Evolutionary conservation across 2,797 vertebrate species (phyloP).

Genomic region (Gymnocypris eckloni): DNA sequence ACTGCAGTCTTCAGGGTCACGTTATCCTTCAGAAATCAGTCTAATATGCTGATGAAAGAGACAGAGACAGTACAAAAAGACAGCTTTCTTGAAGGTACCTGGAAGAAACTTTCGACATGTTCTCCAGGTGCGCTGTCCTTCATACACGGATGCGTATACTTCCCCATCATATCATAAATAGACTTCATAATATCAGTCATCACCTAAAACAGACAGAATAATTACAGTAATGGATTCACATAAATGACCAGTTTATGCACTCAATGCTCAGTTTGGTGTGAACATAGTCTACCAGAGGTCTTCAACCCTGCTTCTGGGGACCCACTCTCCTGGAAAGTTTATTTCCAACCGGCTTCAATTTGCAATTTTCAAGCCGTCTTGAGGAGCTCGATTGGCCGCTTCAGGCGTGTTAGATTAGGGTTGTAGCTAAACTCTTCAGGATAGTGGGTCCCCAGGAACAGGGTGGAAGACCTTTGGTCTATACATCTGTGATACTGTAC

Average conservation of each 20-base stretch:
- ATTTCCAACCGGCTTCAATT: no score
- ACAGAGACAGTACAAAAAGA: not conserved
- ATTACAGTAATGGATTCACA: not conserved
- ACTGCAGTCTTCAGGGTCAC: not conserved
- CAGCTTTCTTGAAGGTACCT: constrained; percentile 74
- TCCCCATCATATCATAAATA: constrained; percentile 99
- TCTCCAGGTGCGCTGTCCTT: constrained; percentile 87
- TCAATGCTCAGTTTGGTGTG: not conserved
- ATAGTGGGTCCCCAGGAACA: no score
- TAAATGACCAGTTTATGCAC: not conserved
- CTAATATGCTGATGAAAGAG: not conserved
- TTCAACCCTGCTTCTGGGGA: no score
- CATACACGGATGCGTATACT: constrained; percentile 90
- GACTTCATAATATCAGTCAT: constrained; percentile 98
- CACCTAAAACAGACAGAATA: constrained; percentile 79
- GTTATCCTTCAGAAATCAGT: not conserved
- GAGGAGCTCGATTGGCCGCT: no score
- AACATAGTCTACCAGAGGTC: not conserved
- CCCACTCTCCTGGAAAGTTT: no score
- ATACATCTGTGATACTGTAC: constrained; percentile 54
- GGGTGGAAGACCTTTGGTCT: no score
- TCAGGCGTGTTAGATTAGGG: no score
- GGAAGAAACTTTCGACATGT: constrained; percentile 95
- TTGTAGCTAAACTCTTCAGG: no score
- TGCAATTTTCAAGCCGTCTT: no score